Percentiles rank a stretch among this genome's conserved stretches.
Evolutionary conservation across 2,888 invertebrate genomes (phyloP).

Genomic region (Antheraea assamensis): DNA sequence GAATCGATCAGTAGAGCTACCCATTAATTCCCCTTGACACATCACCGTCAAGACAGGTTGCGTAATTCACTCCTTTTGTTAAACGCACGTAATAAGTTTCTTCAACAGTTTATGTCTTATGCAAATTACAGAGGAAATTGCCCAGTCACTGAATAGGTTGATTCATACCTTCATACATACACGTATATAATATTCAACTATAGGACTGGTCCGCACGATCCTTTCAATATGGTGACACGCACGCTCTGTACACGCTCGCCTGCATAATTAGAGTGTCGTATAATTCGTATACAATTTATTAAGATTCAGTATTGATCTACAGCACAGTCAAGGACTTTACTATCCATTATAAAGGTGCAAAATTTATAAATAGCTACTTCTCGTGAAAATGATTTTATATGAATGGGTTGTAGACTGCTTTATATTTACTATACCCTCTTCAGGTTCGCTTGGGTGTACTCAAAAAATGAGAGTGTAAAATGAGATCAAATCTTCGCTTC

Average conservation of each 20-base stretch:
- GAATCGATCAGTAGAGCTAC: neutral
- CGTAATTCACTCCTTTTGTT: neutral
- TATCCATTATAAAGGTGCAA: neutral
- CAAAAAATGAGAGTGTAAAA: too few relatives aligned
- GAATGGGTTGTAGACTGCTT: too few relatives aligned
- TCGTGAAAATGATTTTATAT: too few relatives aligned
- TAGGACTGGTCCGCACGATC: neutral
- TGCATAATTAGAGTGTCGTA: slow-evolving; percentile 15
- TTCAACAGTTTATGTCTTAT: neutral
- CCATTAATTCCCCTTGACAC: neutral
- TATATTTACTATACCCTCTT: too few relatives aligned
- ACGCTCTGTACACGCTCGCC: slow-evolving; percentile 7
- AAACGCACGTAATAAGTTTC: neutral
- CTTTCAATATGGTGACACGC: slow-evolving; percentile 17
- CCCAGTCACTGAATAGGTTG: neutral
- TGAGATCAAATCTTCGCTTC: too few relatives aligned
- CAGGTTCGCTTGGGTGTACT: too few relatives aligned
- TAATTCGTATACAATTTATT: neutral
- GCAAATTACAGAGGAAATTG: neutral
- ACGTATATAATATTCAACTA: neutral
- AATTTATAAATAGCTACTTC: neutral
- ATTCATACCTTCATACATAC: neutral
- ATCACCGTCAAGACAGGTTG: neutral
- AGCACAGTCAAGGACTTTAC: neutral
- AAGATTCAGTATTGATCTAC: neutral